A percentile compares a stretch with the other conserved stretches of the same genome.
Evolutionary conservation across 2,888 invertebrate species (phyloP).

Genomic region (Cabera pusaria): DNA sequence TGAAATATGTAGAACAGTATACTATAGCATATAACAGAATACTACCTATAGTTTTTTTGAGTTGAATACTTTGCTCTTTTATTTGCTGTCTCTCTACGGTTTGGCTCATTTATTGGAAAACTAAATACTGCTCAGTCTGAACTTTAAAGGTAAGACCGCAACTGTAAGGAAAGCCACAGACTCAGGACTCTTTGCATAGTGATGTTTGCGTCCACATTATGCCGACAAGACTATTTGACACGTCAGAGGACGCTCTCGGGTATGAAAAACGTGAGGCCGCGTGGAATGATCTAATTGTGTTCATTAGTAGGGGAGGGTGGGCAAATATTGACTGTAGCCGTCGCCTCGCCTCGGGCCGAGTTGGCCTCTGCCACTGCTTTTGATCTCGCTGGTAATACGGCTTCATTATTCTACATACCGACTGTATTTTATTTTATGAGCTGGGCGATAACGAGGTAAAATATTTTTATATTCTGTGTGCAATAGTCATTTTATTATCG

Average conservation of each 20-base stretch:
- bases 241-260: conserved; percentile 63
- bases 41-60: too few relatives aligned
- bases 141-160: conserved; percentile 13
- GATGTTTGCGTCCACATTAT: conserved; percentile 58
- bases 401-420: too few relatives aligned
- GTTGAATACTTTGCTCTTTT: too few relatives aligned
- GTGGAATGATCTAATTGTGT: conserved; percentile 84
- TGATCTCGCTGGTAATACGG: conserved; percentile 32
- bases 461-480: too few relatives aligned
- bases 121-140: too few relatives aligned
- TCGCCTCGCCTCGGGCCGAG: conserved; percentile 51
- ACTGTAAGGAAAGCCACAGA: conserved; percentile 17
- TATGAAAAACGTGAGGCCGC: conserved; percentile 80
- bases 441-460: too few relatives aligned
- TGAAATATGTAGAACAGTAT: too few relatives aligned
- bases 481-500: too few relatives aligned
- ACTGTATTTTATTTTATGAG: too few relatives aligned
- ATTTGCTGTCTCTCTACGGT: too few relatives aligned
- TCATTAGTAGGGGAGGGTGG: conserved; percentile 78
- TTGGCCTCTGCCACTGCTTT: conserved; percentile 34
- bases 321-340: conserved; percentile 77
- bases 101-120: too few relatives aligned
- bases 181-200: conserved; percentile 22
- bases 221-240: conserved; percentile 58
- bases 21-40: too few relatives aligned